Evolutionary conservation across 2,797 vertebrate species (phyloP).

Genomic region (Phataginus tetradactyla): DNA sequence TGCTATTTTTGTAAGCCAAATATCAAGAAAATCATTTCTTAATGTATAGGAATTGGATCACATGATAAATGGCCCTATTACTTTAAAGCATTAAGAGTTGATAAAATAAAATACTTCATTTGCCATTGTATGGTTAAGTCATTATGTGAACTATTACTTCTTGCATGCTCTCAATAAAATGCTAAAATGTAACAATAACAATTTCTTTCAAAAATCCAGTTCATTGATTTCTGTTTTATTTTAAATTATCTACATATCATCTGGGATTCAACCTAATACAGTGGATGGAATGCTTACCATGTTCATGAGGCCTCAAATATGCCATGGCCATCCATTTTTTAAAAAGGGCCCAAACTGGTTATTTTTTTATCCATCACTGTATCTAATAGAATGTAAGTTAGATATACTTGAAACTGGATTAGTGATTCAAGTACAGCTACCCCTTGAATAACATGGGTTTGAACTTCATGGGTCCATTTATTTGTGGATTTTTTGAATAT

Average conservation of each 20-base stretch:
- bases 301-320: neutral
- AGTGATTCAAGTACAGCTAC: neutral
- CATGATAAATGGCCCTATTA: neutral
- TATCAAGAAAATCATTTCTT: neutral
- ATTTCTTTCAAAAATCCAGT: constrained; percentile 11
- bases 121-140: neutral
- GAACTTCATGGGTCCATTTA: no score
- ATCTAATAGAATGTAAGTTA: neutral
- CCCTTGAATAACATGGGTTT: no score
- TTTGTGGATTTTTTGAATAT: no score
- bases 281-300: neutral
- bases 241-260: neutral
- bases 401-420: neutral
- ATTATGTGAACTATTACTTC: neutral
- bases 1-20: neutral
- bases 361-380: neutral
- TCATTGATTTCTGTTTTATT: neutral
- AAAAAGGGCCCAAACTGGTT: neutral
- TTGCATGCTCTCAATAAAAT: neutral
- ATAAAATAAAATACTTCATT: neutral
- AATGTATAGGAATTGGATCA: neutral
- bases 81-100: neutral
- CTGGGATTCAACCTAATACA: neutral
- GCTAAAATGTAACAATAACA: neutral
- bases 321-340: neutral